phyloP scores from a whole-genome alignment of 2,113 vertebrate genomes.

The Catharus fuscescens region DNA sequence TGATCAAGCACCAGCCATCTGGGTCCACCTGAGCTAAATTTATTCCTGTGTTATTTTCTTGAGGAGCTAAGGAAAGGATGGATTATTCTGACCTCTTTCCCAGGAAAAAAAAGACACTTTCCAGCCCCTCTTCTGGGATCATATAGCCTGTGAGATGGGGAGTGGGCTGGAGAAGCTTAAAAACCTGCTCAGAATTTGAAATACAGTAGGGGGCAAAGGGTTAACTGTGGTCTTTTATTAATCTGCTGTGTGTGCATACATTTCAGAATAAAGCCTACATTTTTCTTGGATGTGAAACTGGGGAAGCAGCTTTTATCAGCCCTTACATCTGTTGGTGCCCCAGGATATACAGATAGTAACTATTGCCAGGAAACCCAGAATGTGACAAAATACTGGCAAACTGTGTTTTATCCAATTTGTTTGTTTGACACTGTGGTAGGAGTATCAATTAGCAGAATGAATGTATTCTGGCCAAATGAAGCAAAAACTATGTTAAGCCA shows the following conservation, averaged over 20 bases:
- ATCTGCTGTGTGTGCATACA: background rate
- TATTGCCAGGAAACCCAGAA: background rate
- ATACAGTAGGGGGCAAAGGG: fast-evolving
- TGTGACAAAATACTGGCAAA: conserved; percentile 32
- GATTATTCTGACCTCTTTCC: background rate
- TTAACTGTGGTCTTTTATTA: background rate
- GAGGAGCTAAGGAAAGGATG: background rate
- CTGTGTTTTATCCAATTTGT: background rate
- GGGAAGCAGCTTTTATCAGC: conserved; percentile 9
- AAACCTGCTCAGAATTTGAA: background rate
- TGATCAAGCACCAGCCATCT: background rate
- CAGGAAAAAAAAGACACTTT: background rate
- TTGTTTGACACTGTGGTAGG: conserved; percentile 7
- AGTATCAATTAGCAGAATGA: conserved; percentile 8
- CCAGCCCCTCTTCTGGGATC: background rate
- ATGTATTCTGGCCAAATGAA: background rate
- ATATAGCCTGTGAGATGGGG: background rate
- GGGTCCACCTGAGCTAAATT: background rate
- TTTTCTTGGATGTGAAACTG: background rate
- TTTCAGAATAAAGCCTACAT: background rate
- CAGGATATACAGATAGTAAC: background rate
- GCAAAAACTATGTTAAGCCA: background rate
- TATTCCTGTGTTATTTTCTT: background rate
- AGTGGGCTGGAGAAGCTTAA: background rate
- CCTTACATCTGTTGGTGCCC: conserved; percentile 23